Percentiles rank a stretch among this genome's conserved stretches.
Conservation (phyloP, 2,797 vertebrate genomes). For the Octomys mimax region DNA sequence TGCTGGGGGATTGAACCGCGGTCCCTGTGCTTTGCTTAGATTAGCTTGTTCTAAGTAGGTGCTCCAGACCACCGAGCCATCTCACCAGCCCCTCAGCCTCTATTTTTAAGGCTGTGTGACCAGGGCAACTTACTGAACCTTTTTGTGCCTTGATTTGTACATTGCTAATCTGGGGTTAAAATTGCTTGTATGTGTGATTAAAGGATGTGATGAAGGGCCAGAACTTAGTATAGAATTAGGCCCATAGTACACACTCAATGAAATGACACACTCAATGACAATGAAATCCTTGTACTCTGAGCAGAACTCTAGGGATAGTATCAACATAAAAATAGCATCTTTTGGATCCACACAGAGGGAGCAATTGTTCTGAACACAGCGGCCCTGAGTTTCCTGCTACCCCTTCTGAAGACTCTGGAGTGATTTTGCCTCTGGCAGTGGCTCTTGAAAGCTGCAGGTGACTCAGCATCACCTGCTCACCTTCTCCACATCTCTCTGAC, state of each 20-base stretch:
- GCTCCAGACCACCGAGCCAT: too few species aligned
- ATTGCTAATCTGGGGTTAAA: background rate
- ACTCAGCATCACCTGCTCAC: background rate
- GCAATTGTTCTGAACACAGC: background rate
- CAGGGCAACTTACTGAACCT: background rate
- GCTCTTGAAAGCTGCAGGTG: background rate
- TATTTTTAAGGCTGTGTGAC: background rate
- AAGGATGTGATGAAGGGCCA: background rate
- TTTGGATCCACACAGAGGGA: background rate
- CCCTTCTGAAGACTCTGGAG: background rate
- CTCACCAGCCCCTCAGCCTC: too few species aligned
- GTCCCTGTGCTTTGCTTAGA: too few species aligned
- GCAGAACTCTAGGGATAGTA: background rate
- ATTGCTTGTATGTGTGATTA: background rate
- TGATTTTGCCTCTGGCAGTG: background rate
- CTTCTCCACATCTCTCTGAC: background rate
- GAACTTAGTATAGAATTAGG: background rate
- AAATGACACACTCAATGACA: background rate
- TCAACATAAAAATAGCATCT: background rate
- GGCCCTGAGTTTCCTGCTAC: background rate
- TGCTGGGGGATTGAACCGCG: too few species aligned
- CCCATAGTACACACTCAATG: background rate
- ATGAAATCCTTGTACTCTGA: background rate
- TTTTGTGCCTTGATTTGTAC: background rate
- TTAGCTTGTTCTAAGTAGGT: too few species aligned